These are phyloP conservation scores for Pomatostomus ruficeps DNA, from an alignment of 2,113 vertebrate genomes.

Conservation along the genomic window DNA sequence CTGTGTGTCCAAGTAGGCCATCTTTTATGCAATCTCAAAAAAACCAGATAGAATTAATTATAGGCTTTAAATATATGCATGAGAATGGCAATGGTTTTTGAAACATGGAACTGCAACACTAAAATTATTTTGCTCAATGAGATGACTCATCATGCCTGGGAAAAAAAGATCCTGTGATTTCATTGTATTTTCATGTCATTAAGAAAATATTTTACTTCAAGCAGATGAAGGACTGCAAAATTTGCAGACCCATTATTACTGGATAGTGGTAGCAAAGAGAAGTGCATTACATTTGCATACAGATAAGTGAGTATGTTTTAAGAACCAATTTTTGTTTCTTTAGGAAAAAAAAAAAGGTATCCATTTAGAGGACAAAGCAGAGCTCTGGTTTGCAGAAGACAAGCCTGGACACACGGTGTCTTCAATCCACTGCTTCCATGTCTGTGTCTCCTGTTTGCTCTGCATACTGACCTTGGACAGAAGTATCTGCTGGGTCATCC, in stretches of 20 bases:
- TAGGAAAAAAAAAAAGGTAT: not conserved
- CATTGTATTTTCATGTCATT: slow-evolving; percentile 4
- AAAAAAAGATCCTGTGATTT: slow-evolving; percentile 23
- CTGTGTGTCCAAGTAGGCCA: not conserved
- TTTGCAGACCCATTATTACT: not conserved
- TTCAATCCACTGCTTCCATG: slow-evolving; percentile 69
- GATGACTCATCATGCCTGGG: slow-evolving; percentile 21
- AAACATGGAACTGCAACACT: not conserved
- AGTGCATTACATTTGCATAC: not conserved
- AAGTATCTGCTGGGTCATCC: not conserved
- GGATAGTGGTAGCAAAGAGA: not conserved
- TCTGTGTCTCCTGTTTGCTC: slow-evolving; percentile 1
- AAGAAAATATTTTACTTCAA: slow-evolving; percentile 39
- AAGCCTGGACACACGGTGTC: not conserved
- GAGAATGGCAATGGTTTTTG: not conserved
- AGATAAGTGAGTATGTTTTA: not conserved
- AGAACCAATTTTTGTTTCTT: not conserved
- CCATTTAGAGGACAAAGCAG: not conserved
- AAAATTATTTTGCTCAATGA: not conserved
- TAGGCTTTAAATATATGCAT: not conserved
- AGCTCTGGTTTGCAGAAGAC: not conserved
- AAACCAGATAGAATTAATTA: not conserved
- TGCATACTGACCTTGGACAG: not conserved
- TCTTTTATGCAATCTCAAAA: not conserved
- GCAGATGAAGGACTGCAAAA: slow-evolving; percentile 22